Evolutionary conservation across 2,113 vertebrate species (phyloP).

Genomic region (Pseudorhombus dupliciocellatus): DNA sequence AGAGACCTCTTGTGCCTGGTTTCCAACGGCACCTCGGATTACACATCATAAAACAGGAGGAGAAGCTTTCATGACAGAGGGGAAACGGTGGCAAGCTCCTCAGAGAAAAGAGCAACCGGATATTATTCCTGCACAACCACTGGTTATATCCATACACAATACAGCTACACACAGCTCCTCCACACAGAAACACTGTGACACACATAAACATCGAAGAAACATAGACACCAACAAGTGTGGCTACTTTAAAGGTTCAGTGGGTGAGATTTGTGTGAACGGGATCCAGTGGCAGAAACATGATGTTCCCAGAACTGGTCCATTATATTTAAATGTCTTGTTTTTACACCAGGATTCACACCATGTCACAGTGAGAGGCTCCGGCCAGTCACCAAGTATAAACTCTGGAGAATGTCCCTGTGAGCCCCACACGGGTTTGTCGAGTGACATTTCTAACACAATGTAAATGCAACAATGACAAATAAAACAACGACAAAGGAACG

Average conservation of each 20-base stretch:
- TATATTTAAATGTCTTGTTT: no score
- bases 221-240: neutral
- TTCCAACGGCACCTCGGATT: constrained; percentile 34
- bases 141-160: neutral
- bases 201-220: constrained; percentile 12
- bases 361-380: neutral
- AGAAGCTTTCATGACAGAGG: constrained; percentile 7
- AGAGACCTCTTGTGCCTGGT: constrained; percentile 7
- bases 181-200: constrained; percentile 26
- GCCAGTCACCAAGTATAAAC: no score
- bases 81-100: constrained; percentile 14
- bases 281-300: no score
- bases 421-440: no score
- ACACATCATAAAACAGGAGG: constrained; percentile 6
- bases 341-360: no score
- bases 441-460: no score
- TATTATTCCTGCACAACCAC: neutral
- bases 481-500: no score
- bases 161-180: constrained; percentile 9
- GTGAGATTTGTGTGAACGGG: no score
- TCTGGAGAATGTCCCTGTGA: no score
- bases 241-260: no score
- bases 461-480: no score
- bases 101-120: neutral
- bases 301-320: constrained; percentile 28